A percentile compares a stretch with the other conserved stretches of the same genome.
These are phyloP conservation scores for Lordiphosa andalusiaca DNA, from an alignment of 2,888 invertebrate species.

Conservation along the genomic window DNA sequence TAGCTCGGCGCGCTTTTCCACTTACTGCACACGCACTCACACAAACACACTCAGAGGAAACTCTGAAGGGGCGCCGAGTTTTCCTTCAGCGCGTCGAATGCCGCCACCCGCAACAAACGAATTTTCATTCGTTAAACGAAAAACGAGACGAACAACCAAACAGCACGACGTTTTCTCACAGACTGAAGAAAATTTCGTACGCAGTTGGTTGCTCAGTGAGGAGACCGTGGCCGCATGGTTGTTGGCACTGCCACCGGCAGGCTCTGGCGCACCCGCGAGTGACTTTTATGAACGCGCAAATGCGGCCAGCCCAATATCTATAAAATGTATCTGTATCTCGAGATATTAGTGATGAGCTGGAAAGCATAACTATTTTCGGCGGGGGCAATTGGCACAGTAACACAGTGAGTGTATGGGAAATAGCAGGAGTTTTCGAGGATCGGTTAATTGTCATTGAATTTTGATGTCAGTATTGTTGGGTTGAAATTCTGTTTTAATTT, in stretches of 20 bases:
- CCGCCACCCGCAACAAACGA: slow-evolving; percentile 55
- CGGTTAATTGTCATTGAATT: too few species aligned
- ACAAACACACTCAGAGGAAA: slow-evolving; percentile 18
- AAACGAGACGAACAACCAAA: slow-evolving; percentile 54
- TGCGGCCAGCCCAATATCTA: slow-evolving; percentile 31
- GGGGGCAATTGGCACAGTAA: slow-evolving; percentile 3
- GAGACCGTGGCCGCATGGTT: slow-evolving; percentile 19
- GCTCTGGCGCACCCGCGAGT: slow-evolving; percentile 78
- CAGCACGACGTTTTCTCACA: slow-evolving; percentile 76
- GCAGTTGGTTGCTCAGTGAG: slow-evolving; percentile 62
- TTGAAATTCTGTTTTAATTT: too few species aligned
- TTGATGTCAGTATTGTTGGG: too few species aligned
- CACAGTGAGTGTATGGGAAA: too few species aligned
- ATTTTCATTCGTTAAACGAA: slow-evolving; percentile 50
- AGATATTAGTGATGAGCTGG: slow-evolving; percentile 33
- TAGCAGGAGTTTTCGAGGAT: too few species aligned
- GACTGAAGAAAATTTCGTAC: slow-evolving; percentile 74
- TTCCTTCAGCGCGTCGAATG: slow-evolving; percentile 42
- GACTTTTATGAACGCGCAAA: slow-evolving; percentile 56
- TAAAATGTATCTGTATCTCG: slow-evolving; percentile 45
- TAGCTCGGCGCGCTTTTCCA: slow-evolving; percentile 7
- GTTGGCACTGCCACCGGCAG: slow-evolving; percentile 39
- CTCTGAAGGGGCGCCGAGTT: slow-evolving; percentile 58
- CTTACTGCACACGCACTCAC: slow-evolving; percentile 26
- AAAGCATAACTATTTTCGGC: slow-evolving; percentile 4